Conservation (phyloP, 2,797 vertebrate species). For the Diglossa cyanea region DNA sequence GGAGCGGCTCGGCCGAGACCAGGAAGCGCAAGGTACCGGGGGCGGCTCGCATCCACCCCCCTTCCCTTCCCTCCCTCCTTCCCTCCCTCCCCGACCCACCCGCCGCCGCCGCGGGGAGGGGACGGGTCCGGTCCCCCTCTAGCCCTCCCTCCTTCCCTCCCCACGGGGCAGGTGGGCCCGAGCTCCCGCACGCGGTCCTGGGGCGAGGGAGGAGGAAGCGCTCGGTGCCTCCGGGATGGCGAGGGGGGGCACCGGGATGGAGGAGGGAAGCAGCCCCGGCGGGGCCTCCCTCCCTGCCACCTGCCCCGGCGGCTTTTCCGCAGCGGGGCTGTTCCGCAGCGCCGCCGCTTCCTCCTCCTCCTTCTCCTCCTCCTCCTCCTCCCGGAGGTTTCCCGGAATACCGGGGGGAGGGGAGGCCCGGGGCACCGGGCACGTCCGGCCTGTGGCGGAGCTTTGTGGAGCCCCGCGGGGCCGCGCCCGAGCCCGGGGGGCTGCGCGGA, state of each 20-base stretch:
- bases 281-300: not conserved
- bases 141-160: not conserved
- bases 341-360: not conserved
- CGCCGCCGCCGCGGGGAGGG: conserved; percentile 1
- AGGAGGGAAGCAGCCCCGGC: not conserved
- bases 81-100: not conserved
- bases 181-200: not conserved
- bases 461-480: not conserved
- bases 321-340: conserved; percentile 11
- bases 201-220: not conserved
- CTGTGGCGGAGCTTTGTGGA: conserved; percentile 30
- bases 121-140: not conserved
- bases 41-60: not conserved
- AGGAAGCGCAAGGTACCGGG: conserved; percentile 90
- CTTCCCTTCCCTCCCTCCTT: not conserved
- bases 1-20: conserved; percentile 93
- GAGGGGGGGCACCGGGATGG: not conserved
- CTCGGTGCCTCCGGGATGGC: not conserved
- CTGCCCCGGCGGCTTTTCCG: conserved; percentile 22
- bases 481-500: not conserved
- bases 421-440: conserved; percentile 37
- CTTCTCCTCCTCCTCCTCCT: not conserved
- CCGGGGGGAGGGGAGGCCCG: conserved; percentile 1
- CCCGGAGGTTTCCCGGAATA: conserved; percentile 59
- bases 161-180: conserved; percentile 32